Base-by-base conservation (phyloP, 2,113 vertebrate genomes). In the Litocranius walleri region DNA sequence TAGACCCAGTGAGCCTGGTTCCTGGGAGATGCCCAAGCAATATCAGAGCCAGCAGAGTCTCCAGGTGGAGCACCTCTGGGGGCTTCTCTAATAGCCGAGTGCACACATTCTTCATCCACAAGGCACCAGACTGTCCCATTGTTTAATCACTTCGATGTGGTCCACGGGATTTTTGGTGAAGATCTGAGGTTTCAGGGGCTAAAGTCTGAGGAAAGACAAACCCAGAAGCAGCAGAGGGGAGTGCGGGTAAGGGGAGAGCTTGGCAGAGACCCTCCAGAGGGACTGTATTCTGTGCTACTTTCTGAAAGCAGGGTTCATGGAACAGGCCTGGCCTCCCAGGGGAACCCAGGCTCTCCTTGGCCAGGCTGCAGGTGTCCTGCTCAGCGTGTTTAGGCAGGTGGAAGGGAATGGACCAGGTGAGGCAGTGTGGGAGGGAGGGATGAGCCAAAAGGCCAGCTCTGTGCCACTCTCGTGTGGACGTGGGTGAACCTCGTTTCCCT, bases 171-270 rank as follows among this genome's bases (percentile, higher is more conserved):
- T 77, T 84, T 93, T 25, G 50, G 48, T n/a, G 9, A 94, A 87
- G 56, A 36, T 30, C 54, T 3, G 30, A 78, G 56, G 48, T 81
- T 90, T 86, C 27, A 86, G 21, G 5, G 8, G 23, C 81, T 95
- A 59, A 94, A 97, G 95, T 74, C 62, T 78, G n/a, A 84, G 45
- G 84, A 87, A 82, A 87, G 74, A 17, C 61, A 90, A 93, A 77
- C 59, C 59, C 19, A 67, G 71, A 43, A 43, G 71, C 17, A 93
- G 59, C 62, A 16, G 30, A 61, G 33, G 81, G 50, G n/a, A 91
- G 80, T 43, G 29, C 33, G 12, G 50, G 36, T 30, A 11, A 27
- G 36, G 21, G 15, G 43, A 30, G 59, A 25, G 4, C 27, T 52
- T 64, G 50, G 86, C 27, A 89, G 86, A 92, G n/a, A 95, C 43